Conservation (phyloP, 2,888 invertebrate genomes). For the Coelopa pilipes region DNA sequence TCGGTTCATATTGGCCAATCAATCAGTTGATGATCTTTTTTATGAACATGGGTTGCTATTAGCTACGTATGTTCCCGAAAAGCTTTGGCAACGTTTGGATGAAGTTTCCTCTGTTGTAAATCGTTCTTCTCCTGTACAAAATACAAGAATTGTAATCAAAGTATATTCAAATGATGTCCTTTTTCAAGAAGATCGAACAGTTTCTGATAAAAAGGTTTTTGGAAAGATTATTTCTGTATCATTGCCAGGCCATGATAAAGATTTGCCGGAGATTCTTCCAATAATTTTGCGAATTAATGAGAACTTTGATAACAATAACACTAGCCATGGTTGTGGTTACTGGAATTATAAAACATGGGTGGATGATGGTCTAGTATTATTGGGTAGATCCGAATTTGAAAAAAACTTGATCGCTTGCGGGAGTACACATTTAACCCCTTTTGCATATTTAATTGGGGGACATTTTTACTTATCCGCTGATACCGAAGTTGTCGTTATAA, state of each 20-base stretch:
- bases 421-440: slow-evolving; percentile 73
- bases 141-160: slow-evolving; percentile 68
- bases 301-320: slow-evolving; percentile 28
- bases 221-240: slow-evolving; percentile 72
- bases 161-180: slow-evolving; percentile 70
- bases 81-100: slow-evolving; percentile 65
- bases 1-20: slow-evolving; percentile 66
- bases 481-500: slow-evolving; percentile 47
- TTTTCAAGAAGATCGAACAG: slow-evolving; percentile 68
- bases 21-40: slow-evolving; percentile 66
- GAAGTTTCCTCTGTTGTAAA: slow-evolving; percentile 47
- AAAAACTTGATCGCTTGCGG: slow-evolving; percentile 66
- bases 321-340: slow-evolving; percentile 68
- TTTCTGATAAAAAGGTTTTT: slow-evolving; percentile 51
- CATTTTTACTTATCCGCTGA: slow-evolving; percentile 51
- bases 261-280: slow-evolving; percentile 70
- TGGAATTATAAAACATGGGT: slow-evolving; percentile 75
- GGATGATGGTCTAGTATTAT: slow-evolving; percentile 69
- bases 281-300: slow-evolving; percentile 60
- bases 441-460: slow-evolving; percentile 69
- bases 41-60: slow-evolving; percentile 69
- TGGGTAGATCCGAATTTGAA: slow-evolving; percentile 57
- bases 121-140: slow-evolving; percentile 51
- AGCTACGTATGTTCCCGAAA: slow-evolving; percentile 70
- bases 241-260: slow-evolving; percentile 71